Base-by-base conservation (phyloP, 2,113 vertebrate genomes). In the Dissostichus mawsoni region DNA sequence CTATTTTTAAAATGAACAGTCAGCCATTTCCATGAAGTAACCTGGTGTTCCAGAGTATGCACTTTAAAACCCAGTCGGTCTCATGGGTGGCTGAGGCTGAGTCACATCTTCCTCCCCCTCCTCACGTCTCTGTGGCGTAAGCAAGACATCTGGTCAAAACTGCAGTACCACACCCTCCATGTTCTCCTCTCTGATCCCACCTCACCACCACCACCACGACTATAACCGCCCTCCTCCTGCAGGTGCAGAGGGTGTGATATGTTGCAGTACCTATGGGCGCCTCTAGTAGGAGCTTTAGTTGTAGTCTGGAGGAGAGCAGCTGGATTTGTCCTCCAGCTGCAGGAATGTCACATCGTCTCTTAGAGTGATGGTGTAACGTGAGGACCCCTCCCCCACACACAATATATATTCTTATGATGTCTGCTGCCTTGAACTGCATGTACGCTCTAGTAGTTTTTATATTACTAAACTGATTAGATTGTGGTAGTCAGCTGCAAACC, bases 321-420 rank as follows among this genome's bases (percentile, higher is more conserved):
- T 81, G 81, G 81, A 81, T 72, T 83, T 16, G 72, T 81, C 83
- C 75, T 83, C 74, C 80, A 91, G 82, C 78, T 78, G 83, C 69
- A 29, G 73, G 63, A 76, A 83, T 65, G 75, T 86, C 79, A 90
- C 45, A 20, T 5, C 20, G 14, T 47, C 11, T 53, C 72, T 79
- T 44, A 67, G 57, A 67, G 45, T 45, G 72, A 90, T 71, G 80
- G 57, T 81, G 81, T 63, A 72, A 79, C 1, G 8, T 23, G 69
- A 74, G 16, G 71, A 68, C 59, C 25, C 71, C 71, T 56, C 59
- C 70, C 66, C 52, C 79, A 41, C 45, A 48, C 9, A 14, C 2
- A 47, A 41, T 41, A 41, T 9, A 20, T 14, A 66, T 64, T 76
- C 58, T 76, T 56, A 7, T n/a, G 29, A 62, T 36, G 36, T 65